phyloP scores from a whole-genome alignment of 1,140 invertebrate genomes.

The Cydia splendana region DNA sequence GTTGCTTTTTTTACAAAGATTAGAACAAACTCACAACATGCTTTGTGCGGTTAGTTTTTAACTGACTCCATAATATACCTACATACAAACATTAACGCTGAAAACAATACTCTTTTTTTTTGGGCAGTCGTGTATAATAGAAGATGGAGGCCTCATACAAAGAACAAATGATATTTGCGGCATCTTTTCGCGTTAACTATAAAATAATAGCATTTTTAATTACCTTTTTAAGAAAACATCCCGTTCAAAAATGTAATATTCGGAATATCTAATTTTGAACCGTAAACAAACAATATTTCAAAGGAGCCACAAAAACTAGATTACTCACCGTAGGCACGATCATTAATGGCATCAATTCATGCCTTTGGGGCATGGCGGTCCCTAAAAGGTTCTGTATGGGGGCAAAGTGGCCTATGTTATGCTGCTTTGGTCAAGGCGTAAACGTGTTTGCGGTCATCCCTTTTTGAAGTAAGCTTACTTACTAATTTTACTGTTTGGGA shows the following conservation, averaged over 20 bases:
- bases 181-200: too few relatives aligned
- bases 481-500: neutral
- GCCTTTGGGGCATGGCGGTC: neutral
- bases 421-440: neutral
- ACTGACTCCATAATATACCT: too few relatives aligned
- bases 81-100: too few relatives aligned
- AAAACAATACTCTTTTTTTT: too few relatives aligned
- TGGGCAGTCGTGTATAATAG: too few relatives aligned
- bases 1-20: too few relatives aligned
- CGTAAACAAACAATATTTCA: neutral
- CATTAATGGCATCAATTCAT: constrained; percentile 1
- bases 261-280: neutral
- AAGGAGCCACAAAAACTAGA: neutral
- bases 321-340: neutral
- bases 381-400: neutral
- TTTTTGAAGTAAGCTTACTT: neutral
- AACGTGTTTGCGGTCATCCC: neutral
- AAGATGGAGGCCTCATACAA: too few relatives aligned
- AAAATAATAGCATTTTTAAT: too few relatives aligned
- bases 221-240: too few relatives aligned
- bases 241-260: neutral
- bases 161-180: too few relatives aligned
- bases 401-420: neutral
- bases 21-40: too few relatives aligned
- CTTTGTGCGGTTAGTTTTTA: too few relatives aligned